Conservation (phyloP, 2,113 vertebrate genomes). For the Dipodomys ordii region DNA sequence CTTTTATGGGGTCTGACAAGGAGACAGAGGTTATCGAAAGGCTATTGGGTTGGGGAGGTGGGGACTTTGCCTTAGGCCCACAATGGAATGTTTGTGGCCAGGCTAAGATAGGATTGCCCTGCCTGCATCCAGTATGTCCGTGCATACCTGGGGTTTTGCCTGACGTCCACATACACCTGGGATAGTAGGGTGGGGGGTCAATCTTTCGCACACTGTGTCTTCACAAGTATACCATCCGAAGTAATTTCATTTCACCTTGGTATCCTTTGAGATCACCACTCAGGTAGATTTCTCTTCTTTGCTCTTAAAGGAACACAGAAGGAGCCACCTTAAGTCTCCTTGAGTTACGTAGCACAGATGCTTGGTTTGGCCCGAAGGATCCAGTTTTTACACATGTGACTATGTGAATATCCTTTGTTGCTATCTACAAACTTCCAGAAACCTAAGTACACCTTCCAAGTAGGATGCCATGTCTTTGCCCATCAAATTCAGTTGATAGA, state of each 20-base stretch:
- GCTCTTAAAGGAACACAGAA: constrained; percentile 13
- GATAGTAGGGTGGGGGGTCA: too few relatives aligned
- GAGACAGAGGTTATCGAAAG: too few relatives aligned
- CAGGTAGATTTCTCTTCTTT: not conserved
- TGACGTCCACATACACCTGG: too few relatives aligned
- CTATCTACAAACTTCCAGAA: constrained; percentile 39
- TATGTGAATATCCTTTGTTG: constrained; percentile 20
- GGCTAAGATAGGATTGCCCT: too few relatives aligned
- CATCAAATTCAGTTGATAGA: constrained; percentile 15
- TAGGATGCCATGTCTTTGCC: not conserved
- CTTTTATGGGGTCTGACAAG: too few relatives aligned
- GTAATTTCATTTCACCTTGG: not conserved
- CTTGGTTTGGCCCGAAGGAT: not conserved
- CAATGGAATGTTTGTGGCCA: too few relatives aligned
- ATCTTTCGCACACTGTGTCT: not conserved
- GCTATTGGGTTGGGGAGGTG: too few relatives aligned
- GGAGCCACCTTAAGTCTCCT: not conserved
- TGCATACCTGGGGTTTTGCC: too few relatives aligned
- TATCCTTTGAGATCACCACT: not conserved
- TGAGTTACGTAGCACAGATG: not conserved
- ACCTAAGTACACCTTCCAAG: constrained; percentile 13
- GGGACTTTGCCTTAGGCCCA: too few relatives aligned
- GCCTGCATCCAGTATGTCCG: too few relatives aligned
- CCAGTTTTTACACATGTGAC: not conserved
- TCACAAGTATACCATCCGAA: not conserved